A percentile compares a stretch with the other conserved stretches of the same genome.
Conservation (phyloP, 1,140 invertebrate species). For the Pomacea maculata region DNA sequence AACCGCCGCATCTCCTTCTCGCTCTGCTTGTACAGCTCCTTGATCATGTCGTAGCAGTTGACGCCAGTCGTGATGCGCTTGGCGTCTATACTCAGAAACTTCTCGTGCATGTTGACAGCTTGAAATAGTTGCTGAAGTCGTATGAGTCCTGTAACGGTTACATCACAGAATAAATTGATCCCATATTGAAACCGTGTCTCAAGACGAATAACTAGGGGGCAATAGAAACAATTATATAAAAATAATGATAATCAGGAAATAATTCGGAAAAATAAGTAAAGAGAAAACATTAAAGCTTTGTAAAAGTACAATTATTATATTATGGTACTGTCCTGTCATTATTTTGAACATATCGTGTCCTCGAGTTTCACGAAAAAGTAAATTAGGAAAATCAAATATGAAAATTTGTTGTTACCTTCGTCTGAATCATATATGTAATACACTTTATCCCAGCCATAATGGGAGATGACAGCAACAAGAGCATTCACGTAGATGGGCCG, state of each 20-base stretch:
- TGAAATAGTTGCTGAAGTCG: conserved; percentile 57
- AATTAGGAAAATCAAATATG: not conserved
- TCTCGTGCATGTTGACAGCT: conserved; percentile 47
- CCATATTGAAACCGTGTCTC: too few relatives aligned
- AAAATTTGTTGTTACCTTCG: conserved; percentile 77
- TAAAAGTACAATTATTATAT: too few relatives aligned
- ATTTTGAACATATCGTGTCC: too few relatives aligned
- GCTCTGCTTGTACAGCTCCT: conserved; percentile 39
- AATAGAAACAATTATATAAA: too few relatives aligned
- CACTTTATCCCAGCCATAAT: conserved; percentile 91
- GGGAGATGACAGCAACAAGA: conserved; percentile 89
- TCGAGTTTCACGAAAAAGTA: too few relatives aligned
- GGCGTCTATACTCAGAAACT: conserved; percentile 48
- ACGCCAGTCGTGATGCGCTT: conserved; percentile 39
- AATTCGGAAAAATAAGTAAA: too few relatives aligned
- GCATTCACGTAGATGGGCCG: conserved; percentile 93
- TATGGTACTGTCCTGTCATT: too few relatives aligned
- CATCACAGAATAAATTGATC: too few relatives aligned
- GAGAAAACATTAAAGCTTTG: too few relatives aligned
- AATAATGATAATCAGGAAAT: too few relatives aligned
- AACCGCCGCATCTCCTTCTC: conserved; percentile 35
- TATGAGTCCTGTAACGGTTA: conserved; percentile 43
- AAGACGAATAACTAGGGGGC: too few relatives aligned
- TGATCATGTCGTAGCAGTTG: conserved; percentile 38
- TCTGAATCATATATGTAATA: conserved; percentile 96